Evolutionary conservation across 2,113 vertebrate genomes (phyloP), one percentile per base, ranked within the genome.

Genomic region (Isurus oxyrinchus): DNA sequence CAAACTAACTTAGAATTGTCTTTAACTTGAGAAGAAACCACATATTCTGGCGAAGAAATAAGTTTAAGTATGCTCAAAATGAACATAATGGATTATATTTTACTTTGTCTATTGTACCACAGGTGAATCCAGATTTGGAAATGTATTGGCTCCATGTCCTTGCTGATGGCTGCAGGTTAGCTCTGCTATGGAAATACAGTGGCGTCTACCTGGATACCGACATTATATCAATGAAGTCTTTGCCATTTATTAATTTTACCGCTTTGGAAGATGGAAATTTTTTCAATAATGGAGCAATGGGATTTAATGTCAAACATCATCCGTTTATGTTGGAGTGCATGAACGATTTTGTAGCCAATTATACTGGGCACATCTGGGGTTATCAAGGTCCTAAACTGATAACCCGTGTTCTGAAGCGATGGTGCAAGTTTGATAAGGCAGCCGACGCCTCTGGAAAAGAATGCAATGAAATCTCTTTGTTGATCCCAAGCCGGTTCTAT

Each of bases 221-320:
- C n/a, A 63, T 93, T 93, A 93, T 94, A 40, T 94, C 90, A 66
- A 16, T 94, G 59, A 94, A 61, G 31, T 3, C 90, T 40, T 49
- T 94, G 16, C 35, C 90, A 49, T 40, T 94, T 94, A 59, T 4
- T 5, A 63, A 44, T 4, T 94, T 94, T 94, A 94, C n/a, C 1
- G n/a, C 5, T 23, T 19, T 3, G n/a, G 5, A 40, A n/a, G 0
- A 40, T 6, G 19, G 1, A 6, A 2, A 2, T 3, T 2, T 2
- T 2, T 21, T 66, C 55, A 59, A 31, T 91, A 91, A 91, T 61
- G 88, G 3, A 16, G 27, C 27, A 14, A 5, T 61, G 31, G 88
- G 88, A 59, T 91, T 91, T 57, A 8, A 55, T 94, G 0, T 40
- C 8, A 63, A 16, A 35, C 57, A 93, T 35, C 90, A 94, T 94